Evolutionary conservation across 2,797 vertebrate genomes (phyloP), one percentile per base, ranked within the genome.

Genomic region (Lagocephalus sceleratus): DNA sequence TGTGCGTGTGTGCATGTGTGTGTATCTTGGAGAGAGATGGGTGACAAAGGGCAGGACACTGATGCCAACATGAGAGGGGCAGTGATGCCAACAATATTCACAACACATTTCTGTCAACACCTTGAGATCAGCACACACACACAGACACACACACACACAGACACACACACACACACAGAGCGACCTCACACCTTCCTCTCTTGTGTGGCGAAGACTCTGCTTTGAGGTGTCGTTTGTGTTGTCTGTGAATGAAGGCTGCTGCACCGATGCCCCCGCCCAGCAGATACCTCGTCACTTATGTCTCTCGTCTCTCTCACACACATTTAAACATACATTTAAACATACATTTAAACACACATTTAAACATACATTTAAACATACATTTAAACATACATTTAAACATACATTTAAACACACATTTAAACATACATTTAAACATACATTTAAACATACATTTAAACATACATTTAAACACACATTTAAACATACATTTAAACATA

Each of bases 51-150:
- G 32, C 32, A 35, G 11, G 14, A 35, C 32, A 35, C 32, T 35
- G 32, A 25, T 25, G 23, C 23, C 23, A 4, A 25, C 23, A 25
- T 25, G 23, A 25, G 23, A 25, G 23, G 23, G 23, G 23, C 23
- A 25, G 4, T 25, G 23, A 35, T 35, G 32, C 39, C 59, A 60
- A 60, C 53, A 48, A 40, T 53, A 46, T 55, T 82, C 81, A 75
- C 63, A 60, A 44, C 74, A 54, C 46, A 74, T 83, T 55, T 78
- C 43, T 10, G 60, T 81, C 71, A 83, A 63, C 78, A 80, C 74
- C 63, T 73, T 6, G 60, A 57, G 55, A 54, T 29, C 14, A 35
- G 11, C 20, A 11, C 46, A 14, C 60, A 39, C 42, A 19, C 29
- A 48, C 38, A 44, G 21, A 45, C 26, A 29, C 26, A 29, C 26